These are phyloP conservation scores for Acyrthosiphon pisum DNA, from an alignment of 1,140 invertebrate genomes.

Conservation along the genomic window DNA sequence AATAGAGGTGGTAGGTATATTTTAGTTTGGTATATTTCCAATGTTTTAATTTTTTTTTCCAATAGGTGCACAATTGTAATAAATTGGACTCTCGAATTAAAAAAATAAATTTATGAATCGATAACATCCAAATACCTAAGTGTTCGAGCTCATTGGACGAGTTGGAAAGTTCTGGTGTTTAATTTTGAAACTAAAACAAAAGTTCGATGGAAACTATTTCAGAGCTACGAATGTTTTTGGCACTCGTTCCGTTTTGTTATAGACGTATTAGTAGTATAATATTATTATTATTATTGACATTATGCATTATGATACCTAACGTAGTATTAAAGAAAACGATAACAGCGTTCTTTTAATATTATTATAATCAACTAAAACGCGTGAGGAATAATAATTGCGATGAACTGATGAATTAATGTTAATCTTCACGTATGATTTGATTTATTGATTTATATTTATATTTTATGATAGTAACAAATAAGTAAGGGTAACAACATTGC, in stretches of 20 bases:
- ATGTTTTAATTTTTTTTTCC: neutral
- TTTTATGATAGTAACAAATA: too few species aligned
- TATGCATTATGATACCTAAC: neutral
- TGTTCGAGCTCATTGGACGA: neutral
- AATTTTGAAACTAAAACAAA: neutral
- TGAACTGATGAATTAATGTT: neutral
- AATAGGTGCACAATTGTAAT: neutral
- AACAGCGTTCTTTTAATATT: neutral
- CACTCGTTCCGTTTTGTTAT: neutral
- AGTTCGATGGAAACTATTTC: neutral
- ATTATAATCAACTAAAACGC: neutral
- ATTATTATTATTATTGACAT: conserved; percentile 11
- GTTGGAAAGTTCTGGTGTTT: neutral
- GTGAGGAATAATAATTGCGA: neutral
- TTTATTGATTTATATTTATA: neutral
- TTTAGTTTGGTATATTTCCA: neutral
- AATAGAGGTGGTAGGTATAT: too few species aligned
- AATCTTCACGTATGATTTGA: neutral
- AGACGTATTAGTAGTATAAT: neutral
- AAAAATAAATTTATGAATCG: neutral
- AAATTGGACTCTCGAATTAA: neutral
- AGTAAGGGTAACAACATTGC: too few species aligned
- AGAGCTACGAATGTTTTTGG: neutral
- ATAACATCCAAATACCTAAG: neutral
- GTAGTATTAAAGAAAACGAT: neutral